phyloP scores from a whole-genome alignment of 2,888 invertebrate species.

The Pristionchus japonicus region DNA sequence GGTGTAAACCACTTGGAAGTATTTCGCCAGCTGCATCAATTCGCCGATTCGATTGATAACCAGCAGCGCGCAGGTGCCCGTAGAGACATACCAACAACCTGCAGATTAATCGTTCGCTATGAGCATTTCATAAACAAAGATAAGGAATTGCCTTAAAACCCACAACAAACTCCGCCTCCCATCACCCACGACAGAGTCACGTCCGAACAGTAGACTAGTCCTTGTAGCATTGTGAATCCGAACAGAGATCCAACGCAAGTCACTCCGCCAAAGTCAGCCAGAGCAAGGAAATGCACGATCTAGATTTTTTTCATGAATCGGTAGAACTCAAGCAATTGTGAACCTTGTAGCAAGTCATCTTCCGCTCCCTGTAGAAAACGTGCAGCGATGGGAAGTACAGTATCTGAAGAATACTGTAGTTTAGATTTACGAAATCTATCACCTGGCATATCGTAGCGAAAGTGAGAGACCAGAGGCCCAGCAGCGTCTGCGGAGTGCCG shows the following conservation, averaged over 20 bases:
- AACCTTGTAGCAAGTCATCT: not conserved
- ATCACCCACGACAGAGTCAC: not conserved
- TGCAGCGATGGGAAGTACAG: not conserved
- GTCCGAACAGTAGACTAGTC: not conserved
- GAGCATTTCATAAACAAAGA: not conserved
- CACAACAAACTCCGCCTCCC: not conserved
- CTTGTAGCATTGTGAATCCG: not conserved
- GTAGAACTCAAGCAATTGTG: no score
- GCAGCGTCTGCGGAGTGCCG: not conserved
- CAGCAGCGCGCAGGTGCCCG: not conserved
- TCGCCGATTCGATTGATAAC: not conserved
- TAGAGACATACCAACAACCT: slow-evolving; percentile 5
- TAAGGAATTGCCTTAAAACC: not conserved
- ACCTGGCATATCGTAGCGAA: not conserved
- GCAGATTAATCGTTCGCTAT: not conserved
- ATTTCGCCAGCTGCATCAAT: not conserved
- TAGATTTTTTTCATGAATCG: no score
- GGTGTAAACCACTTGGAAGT: not conserved
- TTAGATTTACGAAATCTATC: not conserved
- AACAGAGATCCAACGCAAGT: no score
- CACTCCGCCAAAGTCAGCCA: not conserved
- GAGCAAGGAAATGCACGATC: slow-evolving; percentile 16
- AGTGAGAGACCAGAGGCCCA: not conserved
- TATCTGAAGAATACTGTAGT: not conserved
- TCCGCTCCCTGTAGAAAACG: not conserved